Conservation (phyloP, 2,888 invertebrate genomes). For the Oasisia sp. region DNA sequence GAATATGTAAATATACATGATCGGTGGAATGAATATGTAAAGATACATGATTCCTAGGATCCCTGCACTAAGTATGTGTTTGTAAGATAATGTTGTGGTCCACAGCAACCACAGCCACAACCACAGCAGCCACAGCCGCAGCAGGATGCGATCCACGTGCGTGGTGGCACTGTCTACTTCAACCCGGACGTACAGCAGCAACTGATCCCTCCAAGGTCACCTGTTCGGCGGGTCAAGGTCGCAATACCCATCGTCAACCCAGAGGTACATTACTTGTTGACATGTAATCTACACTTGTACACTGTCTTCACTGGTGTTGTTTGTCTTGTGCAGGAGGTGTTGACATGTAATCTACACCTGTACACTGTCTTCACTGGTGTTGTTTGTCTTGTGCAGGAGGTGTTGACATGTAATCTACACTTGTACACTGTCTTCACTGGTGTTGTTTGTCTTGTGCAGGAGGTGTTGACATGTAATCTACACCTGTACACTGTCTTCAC, state of each 20-base stretch:
- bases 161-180: conserved; percentile 53
- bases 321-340: not conserved
- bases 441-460: too few relatives aligned
- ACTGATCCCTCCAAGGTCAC: conserved; percentile 40
- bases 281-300: not conserved
- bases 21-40: too few relatives aligned
- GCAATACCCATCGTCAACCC: conserved; percentile 62
- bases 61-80: not conserved
- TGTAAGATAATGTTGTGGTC: not conserved
- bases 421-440: too few relatives aligned
- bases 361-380: too few relatives aligned
- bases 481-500: too few relatives aligned
- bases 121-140: not conserved
- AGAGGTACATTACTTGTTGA: conserved; percentile 47
- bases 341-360: too few relatives aligned
- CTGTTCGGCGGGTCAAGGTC: conserved; percentile 53
- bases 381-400: too few relatives aligned
- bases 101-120: not conserved
- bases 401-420: too few relatives aligned
- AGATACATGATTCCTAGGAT: not conserved
- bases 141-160: conserved; percentile 26
- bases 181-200: conserved; percentile 47
- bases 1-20: too few relatives aligned
- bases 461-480: too few relatives aligned
- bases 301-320: not conserved